These are phyloP conservation scores for Dipodomys stephensi DNA, from an alignment of 2,113 vertebrate species.

Conservation along the genomic window DNA sequence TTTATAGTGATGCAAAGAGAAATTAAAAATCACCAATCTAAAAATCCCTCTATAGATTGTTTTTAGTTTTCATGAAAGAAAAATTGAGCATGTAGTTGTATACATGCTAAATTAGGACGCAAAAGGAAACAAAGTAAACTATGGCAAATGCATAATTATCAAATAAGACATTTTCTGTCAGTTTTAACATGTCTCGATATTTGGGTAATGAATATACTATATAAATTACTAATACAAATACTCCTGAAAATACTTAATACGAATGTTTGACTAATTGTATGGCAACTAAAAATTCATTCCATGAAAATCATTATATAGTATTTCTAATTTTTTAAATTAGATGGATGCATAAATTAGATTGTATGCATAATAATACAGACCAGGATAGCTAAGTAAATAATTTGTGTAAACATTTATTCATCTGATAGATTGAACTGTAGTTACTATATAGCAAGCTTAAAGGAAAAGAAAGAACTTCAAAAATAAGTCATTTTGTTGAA, in stretches of 20 bases:
- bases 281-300: conserved; percentile 59
- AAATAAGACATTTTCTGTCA: neutral
- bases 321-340: neutral
- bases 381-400: conserved; percentile 67
- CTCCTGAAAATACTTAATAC: conserved; percentile 51
- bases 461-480: conserved; percentile 4
- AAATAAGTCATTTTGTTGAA: conserved; percentile 40
- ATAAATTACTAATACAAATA: conserved; percentile 20
- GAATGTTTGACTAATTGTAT: neutral
- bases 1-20: conserved; percentile 62
- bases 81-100: neutral
- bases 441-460: neutral
- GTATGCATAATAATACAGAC: conserved; percentile 64
- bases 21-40: neutral
- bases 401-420: conserved; percentile 53
- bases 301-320: conserved; percentile 12
- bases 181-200: conserved; percentile 2
- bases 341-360: neutral
- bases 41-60: conserved; percentile 54
- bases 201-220: neutral
- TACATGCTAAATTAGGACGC: conserved; percentile 25
- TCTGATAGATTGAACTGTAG: neutral
- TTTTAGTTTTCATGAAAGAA: conserved; percentile 62
- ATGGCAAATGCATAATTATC: conserved; percentile 5
- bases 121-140: conserved; percentile 63